Percentiles rank a stretch among this genome's conserved stretches.
phyloP scores from a whole-genome alignment of 2,888 invertebrate species.

The Lepidocyrtoides sp. region DNA sequence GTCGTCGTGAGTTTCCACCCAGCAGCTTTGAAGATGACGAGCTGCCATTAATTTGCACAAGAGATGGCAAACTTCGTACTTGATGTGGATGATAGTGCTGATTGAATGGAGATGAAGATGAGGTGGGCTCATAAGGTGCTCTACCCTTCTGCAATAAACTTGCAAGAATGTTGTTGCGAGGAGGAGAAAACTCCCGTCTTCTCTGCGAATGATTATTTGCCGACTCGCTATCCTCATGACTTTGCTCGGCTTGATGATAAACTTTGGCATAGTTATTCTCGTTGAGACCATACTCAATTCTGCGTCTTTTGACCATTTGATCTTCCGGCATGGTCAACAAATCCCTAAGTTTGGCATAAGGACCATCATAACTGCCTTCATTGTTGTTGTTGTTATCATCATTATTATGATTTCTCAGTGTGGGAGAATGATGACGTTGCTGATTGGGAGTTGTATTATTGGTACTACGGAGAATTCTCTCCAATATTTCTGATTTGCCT shows the following conservation, averaged over 20 bases:
- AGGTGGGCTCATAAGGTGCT: constrained; percentile 55
- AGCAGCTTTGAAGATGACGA: neutral
- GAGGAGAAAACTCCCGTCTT: constrained; percentile 69
- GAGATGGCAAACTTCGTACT: constrained; percentile 20
- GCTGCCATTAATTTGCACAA: constrained; percentile 46
- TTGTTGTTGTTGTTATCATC: constrained; percentile 73
- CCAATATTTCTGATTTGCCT: constrained; percentile 72
- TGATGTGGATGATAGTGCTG: neutral
- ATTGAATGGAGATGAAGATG: constrained; percentile 12
- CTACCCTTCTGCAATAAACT: constrained; percentile 75
- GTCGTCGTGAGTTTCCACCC: constrained; percentile 44
- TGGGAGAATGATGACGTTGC: neutral
- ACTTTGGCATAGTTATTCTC: constrained; percentile 29
- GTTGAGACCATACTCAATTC: constrained; percentile 65
- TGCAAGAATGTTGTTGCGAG: constrained; percentile 75
- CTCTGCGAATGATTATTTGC: neutral
- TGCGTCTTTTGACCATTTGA: constrained; percentile 72
- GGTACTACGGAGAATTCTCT: constrained; percentile 69
- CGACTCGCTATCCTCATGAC: neutral
- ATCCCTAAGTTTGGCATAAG: constrained; percentile 74
- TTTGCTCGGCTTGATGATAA: constrained; percentile 1
- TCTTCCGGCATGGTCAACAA: constrained; percentile 74
- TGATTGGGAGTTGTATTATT: constrained; percentile 45
- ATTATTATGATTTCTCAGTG: constrained; percentile 29
- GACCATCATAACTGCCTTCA: constrained; percentile 39